Evolutionary conservation across 2,888 invertebrate genomes (phyloP).

Genomic region (Idaea biselata): DNA sequence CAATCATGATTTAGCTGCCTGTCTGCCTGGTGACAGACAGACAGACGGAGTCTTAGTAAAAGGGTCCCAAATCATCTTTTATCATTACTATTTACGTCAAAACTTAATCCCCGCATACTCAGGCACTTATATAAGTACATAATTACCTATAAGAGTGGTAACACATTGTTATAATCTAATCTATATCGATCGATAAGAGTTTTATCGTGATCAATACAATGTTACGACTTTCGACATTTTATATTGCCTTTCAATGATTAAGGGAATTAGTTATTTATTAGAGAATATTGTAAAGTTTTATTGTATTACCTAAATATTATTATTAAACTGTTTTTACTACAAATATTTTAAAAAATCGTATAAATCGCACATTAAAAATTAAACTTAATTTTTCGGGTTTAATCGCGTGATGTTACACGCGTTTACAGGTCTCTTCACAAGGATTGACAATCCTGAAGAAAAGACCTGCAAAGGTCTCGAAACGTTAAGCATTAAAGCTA

Average conservation of each 20-base stretch:
- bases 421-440: too few relatives aligned
- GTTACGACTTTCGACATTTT: background rate
- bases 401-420: too few relatives aligned
- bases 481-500: too few relatives aligned
- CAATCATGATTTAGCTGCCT: too few relatives aligned
- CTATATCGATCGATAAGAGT: background rate
- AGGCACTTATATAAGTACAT: background rate
- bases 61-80: background rate
- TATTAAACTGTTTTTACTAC: too few relatives aligned
- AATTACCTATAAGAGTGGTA: background rate
- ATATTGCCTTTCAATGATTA: background rate
- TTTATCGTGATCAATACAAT: background rate
- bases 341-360: background rate
- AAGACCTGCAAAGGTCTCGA: too few relatives aligned
- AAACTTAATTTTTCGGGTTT: too few relatives aligned
- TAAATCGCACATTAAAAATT: too few relatives aligned
- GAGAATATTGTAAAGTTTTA: background rate
- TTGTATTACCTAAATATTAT: background rate
- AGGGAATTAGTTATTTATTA: background rate
- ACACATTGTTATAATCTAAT: background rate
- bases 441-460: too few relatives aligned
- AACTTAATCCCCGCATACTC: background rate
- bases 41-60: too few relatives aligned
- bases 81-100: background rate
- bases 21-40: too few relatives aligned